Conservation (phyloP, 2,797 vertebrate species). For the Onychomys torridus region DNA sequence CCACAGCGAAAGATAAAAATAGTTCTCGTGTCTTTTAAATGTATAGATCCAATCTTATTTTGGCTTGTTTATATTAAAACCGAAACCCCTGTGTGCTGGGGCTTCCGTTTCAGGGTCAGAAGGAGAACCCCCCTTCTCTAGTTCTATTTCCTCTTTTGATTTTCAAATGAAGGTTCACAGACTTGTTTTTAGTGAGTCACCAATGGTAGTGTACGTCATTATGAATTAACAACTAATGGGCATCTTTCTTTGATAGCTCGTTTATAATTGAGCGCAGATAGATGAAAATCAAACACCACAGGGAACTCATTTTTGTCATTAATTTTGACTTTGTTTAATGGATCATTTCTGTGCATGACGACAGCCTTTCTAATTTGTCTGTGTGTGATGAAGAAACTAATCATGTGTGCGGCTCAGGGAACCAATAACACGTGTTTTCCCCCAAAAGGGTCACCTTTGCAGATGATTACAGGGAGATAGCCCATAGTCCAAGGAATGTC, state of each 20-base stretch:
- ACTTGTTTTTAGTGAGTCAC: constrained; percentile 57
- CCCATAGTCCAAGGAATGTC: neutral
- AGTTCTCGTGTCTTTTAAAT: neutral
- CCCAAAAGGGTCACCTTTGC: constrained; percentile 74
- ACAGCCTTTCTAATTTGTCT: constrained; percentile 80
- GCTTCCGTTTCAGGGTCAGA: neutral
- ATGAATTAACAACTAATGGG: constrained; percentile 72
- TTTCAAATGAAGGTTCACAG: constrained; percentile 29
- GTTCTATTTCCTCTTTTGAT: constrained; percentile 54
- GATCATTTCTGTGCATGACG: constrained; percentile 81
- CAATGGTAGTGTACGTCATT: constrained; percentile 68
- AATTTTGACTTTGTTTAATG: constrained; percentile 83
- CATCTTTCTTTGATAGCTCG: constrained; percentile 79
- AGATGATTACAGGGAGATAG: constrained; percentile 28
- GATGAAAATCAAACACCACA: constrained; percentile 84
- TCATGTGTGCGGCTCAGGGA: constrained; percentile 67
- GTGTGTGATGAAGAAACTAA: constrained; percentile 74
- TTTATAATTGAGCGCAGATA: constrained; percentile 82
- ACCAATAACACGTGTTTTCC: constrained; percentile 70
- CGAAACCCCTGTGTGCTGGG: neutral
- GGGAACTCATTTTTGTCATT: constrained; percentile 82
- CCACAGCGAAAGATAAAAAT: constrained; percentile 22
- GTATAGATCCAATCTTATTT: neutral
- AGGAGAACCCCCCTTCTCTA: neutral
- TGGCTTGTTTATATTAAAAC: constrained; percentile 10